phyloP scores from a whole-genome alignment of 2,888 invertebrate genomes.

The Lomographa bimaculata region DNA sequence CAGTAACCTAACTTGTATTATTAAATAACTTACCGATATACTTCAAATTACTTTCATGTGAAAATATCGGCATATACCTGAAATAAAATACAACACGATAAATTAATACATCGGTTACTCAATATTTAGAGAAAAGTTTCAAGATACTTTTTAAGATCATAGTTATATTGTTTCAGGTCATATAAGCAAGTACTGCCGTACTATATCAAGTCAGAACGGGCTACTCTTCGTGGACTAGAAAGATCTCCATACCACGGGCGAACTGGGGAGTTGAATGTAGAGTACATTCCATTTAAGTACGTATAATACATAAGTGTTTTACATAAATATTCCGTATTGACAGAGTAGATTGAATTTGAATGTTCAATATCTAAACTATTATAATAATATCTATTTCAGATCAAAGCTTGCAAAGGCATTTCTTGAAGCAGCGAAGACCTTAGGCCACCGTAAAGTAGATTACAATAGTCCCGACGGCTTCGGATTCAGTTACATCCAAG shows the following conservation, averaged over 20 bases:
- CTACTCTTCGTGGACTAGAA: slow-evolving; percentile 67
- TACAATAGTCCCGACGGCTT: slow-evolving; percentile 87
- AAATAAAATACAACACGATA: not conserved
- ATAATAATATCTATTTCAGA: too few species aligned
- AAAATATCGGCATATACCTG: too few species aligned
- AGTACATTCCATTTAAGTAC: slow-evolving; percentile 84
- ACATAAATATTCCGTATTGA: too few species aligned
- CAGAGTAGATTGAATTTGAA: too few species aligned
- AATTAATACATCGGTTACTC: too few species aligned
- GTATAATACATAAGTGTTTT: slow-evolving; percentile 4
- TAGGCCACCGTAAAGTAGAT: slow-evolving; percentile 86
- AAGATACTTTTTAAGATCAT: too few species aligned
- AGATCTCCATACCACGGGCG: slow-evolving; percentile 83
- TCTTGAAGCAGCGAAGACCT: slow-evolving; percentile 84
- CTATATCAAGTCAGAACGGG: slow-evolving; percentile 85
- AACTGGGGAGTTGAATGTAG: slow-evolving; percentile 84
- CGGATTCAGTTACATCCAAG: slow-evolving; percentile 80
- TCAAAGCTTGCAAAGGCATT: slow-evolving; percentile 85
- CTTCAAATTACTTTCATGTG: too few species aligned
- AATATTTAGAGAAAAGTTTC: too few species aligned
- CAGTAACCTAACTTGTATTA: too few species aligned
- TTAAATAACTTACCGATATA: too few species aligned
- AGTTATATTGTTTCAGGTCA: slow-evolving; percentile 82
- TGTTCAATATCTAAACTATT: too few species aligned
- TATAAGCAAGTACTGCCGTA: slow-evolving; percentile 84